Base-by-base conservation (phyloP, 53 echinoderm and acorn worm genomes). In the Henricia sp. region DNA sequence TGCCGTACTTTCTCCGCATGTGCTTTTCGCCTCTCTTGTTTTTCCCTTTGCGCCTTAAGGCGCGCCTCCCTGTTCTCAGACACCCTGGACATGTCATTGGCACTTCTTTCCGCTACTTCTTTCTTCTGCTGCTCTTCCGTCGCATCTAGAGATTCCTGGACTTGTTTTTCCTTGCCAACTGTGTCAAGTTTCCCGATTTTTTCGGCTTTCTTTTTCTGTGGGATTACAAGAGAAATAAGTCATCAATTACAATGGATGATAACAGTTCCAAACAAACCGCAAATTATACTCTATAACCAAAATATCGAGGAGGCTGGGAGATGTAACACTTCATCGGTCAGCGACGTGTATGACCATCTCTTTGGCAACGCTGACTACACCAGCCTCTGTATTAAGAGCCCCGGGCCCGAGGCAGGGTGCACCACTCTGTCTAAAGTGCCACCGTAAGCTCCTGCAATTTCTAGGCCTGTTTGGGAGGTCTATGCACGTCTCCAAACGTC, bases 1-100 rank as follows among this genome's bases (percentile, higher is more conserved):
- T 57, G 94, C 51, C 97, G 68, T 2, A 97, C 97, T 63, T 85
- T 92, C 66, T 92, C 97, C 0, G 97, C 97, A 63, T 90, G 97
- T 27, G 55, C 50, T 68, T 90, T 92, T 74, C 91, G 92, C 53
- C 89, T 68, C 69, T 97, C 90, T 17, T 91, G 40, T 71, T 88
- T 92, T 70, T 90, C 90, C 51, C 68, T 73, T 42, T 88, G 42
- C 2, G 85, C 89, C 41, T 88, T 58, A 43, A 94, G 73, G 52
- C 90, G 90, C 0, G 94, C 94, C 72, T 97, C 92, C 50, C 90
- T 84, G 68, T 94, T 97, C 70, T 89, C 88, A 1, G 88, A 84
- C 5, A 90, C 94, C 37, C 84, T 77, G 46, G 90, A 90, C 30
- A 93, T 63, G 37, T 76, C 77, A 2, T 63, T 88, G 34, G 46